Evolutionary conservation across 2,888 invertebrate species (phyloP).

Genomic region (Plebejus argus): DNA sequence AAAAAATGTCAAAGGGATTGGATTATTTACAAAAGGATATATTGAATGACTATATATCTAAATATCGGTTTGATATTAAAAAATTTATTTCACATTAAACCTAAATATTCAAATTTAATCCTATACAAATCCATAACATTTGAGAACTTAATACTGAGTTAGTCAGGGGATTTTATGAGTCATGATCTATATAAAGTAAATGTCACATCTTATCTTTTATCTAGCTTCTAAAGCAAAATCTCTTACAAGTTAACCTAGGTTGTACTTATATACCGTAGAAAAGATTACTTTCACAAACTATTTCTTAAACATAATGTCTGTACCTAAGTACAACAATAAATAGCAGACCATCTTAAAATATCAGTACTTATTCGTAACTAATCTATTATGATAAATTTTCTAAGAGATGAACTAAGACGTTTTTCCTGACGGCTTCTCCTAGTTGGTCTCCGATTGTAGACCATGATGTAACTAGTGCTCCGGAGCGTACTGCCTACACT

Average conservation of each 20-base stretch:
- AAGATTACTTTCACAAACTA: slow-evolving; percentile 65
- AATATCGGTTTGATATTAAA: slow-evolving; percentile 51
- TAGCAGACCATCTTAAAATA: slow-evolving; percentile 72
- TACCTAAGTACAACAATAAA: slow-evolving; percentile 80
- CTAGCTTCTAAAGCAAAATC: slow-evolving; percentile 66
- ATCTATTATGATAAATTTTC: slow-evolving; percentile 64
- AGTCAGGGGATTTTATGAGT: slow-evolving; percentile 62
- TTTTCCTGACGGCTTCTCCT: slow-evolving; percentile 77
- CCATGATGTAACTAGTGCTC: slow-evolving; percentile 78
- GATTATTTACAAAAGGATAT: slow-evolving; percentile 27
- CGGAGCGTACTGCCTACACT: slow-evolving; percentile 81
- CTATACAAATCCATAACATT: slow-evolving; percentile 58
- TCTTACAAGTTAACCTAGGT: slow-evolving; percentile 71
- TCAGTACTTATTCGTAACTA: slow-evolving; percentile 70
- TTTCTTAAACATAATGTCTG: slow-evolving; percentile 71
- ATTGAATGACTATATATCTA: slow-evolving; percentile 24
- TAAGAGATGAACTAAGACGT: slow-evolving; percentile 67
- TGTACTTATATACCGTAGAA: slow-evolving; percentile 73
- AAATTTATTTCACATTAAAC: slow-evolving; percentile 71
- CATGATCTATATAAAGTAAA: slow-evolving; percentile 58
- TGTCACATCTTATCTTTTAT: slow-evolving; percentile 59
- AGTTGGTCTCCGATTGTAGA: slow-evolving; percentile 74
- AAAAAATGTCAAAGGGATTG: slow-evolving; percentile 9
- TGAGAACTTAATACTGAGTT: slow-evolving; percentile 78
- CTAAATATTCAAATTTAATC: slow-evolving; percentile 66